phyloP scores from a whole-genome alignment of 2,888 invertebrate species.

The Chrysodeixis includens region DNA sequence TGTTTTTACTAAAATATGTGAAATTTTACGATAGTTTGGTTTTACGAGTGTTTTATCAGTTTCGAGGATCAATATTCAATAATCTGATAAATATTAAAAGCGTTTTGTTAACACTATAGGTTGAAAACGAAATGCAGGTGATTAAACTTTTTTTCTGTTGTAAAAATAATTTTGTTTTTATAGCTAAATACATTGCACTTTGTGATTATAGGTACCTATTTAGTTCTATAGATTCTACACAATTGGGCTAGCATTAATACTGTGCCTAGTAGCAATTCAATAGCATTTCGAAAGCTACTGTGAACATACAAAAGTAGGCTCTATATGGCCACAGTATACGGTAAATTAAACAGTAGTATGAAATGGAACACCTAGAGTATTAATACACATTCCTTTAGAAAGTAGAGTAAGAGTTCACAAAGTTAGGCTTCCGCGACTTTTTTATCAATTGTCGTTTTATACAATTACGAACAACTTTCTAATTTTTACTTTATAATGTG shows the following conservation, averaged over 20 bases:
- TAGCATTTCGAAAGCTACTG: neutral
- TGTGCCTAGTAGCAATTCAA: too few relatives aligned
- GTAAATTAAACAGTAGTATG: neutral
- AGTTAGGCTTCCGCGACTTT: conserved; percentile 61
- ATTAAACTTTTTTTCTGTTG: neutral
- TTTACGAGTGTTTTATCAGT: neutral
- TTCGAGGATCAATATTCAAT: neutral
- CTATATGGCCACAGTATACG: neutral
- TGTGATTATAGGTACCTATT: too few relatives aligned
- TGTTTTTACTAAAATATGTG: conserved; percentile 4
- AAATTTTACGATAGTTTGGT: neutral
- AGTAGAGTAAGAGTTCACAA: conserved; percentile 79
- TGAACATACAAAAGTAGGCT: neutral
- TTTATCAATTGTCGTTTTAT: conserved; percentile 79
- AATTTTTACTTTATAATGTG: conserved; percentile 78
- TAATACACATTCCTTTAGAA: conserved; percentile 38
- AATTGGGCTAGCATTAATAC: too few relatives aligned
- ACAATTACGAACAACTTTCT: conserved; percentile 72
- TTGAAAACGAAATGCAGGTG: neutral
- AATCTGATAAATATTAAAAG: neutral
- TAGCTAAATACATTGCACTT: too few relatives aligned
- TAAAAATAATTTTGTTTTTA: neutral
- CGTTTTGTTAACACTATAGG: neutral
- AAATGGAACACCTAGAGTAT: conserved; percentile 15
- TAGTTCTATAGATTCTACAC: too few relatives aligned